Base-by-base conservation (phyloP, 2,888 invertebrate genomes). In the Rhodophaea formosa region DNA sequence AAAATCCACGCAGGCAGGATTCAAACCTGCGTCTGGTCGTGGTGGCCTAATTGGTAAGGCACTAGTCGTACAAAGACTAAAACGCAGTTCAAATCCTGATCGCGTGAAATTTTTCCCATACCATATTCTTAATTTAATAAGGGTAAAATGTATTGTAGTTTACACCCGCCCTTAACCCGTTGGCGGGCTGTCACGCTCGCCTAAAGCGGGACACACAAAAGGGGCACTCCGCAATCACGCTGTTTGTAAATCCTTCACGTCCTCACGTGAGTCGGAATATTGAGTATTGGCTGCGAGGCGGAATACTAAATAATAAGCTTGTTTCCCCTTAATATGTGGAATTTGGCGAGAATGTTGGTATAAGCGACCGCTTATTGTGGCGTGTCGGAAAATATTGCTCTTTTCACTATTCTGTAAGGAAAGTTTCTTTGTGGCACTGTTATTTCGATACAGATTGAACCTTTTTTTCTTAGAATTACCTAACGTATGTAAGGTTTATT, bases 231-330 rank as follows among this genome's bases (percentile, higher is more conserved):
- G 61, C 61, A 64, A 66, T 64, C 64, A 62, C 60, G 61, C 54
- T 59, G 64, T 66, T 66, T 61, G 64, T 60, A 66, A 62, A 58
- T 62, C 62, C 43, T 58, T 46, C 66, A 64, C 66, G 66, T 66
- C 56, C 58, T 42, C 56, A 59, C 60, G 56, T 62, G 62, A 60
- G 61, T 62, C 58, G 58, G 60, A 64, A 66, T 66, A 64, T 66
- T 66, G 66, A 66, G 64, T 61, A 63, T 62, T 62, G 64, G 68
- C 65, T 60, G 56, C 70, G 59, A 63, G 62, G 55, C 65, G 63
- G 77, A 73, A 77, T 78, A 77, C 76, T 65, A 74, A 76, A 79
- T 78, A 72, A 76, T 74, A 72, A 74, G 64, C 67, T 66, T 66
- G 71, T 70, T 63, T 64, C 59, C 63, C 59, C 68, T 67, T 68